Percentiles rank a stretch among this genome's conserved stretches.
Conservation (phyloP, 1,140 invertebrate genomes). For the Cryptotermes secundus region DNA sequence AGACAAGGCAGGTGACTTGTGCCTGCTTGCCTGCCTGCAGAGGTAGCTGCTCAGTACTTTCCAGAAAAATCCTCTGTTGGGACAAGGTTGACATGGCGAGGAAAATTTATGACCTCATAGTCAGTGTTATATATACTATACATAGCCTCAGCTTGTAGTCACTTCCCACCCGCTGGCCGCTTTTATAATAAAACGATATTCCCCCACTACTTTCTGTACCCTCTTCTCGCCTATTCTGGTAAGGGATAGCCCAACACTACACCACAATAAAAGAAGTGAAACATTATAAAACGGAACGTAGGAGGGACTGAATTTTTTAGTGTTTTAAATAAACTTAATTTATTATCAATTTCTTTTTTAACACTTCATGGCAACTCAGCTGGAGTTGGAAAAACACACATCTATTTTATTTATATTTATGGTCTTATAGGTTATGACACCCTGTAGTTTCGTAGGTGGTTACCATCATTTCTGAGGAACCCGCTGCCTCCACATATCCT, state of each 20-base stretch:
- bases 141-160: background rate
- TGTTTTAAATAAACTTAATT: slow-evolving; percentile 1
- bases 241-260: background rate
- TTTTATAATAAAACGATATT: background rate
- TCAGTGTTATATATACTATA: slow-evolving; percentile 30
- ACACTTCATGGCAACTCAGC: background rate
- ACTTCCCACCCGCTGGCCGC: background rate
- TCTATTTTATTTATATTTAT: no score
- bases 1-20: background rate
- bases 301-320: background rate
- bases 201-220: background rate
- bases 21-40: no score
- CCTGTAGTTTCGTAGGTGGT: no score
- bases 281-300: background rate
- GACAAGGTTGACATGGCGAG: slow-evolving; percentile 31
- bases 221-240: background rate
- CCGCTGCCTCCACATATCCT: no score
- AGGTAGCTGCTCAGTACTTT: slow-evolving; percentile 13
- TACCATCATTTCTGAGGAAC: no score
- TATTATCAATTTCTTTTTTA: slow-evolving; percentile 18
- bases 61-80: slow-evolving; percentile 23
- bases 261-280: no score
- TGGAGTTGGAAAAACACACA: no score
- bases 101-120: slow-evolving; percentile 25
- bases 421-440: no score